A percentile compares a stretch with the other conserved stretches of the same genome.
Conservation (phyloP, 2,888 invertebrate species). For the Watsonalla binaria region DNA sequence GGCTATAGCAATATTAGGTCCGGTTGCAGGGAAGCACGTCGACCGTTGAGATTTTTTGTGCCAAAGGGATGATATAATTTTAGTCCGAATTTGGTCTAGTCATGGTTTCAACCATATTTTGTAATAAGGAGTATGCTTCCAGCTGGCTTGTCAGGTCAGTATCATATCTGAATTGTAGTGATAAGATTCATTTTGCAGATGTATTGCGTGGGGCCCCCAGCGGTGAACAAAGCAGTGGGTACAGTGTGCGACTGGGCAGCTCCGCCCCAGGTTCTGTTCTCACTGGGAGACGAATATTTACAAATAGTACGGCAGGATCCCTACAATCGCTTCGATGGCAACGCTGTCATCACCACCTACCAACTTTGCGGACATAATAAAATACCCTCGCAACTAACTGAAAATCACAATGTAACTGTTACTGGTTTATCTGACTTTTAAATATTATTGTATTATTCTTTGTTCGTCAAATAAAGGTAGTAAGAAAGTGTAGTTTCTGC, state of each 20-base stretch:
- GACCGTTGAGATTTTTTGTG: no score
- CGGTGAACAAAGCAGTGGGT: constrained; percentile 50
- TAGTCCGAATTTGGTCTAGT: no score
- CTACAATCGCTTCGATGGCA: constrained; percentile 44
- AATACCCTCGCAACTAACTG: constrained; percentile 14
- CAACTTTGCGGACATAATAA: constrained; percentile 53
- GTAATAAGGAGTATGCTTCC: background rate
- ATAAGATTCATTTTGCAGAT: constrained; percentile 25
- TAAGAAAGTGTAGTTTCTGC: no score
- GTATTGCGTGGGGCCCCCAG: constrained; percentile 53
- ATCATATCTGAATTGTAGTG: background rate
- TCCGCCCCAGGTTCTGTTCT: constrained; percentile 59
- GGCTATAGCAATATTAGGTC: no score
- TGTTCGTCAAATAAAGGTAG: no score
- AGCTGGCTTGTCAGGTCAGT: background rate
- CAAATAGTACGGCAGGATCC: constrained; percentile 60
- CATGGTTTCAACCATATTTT: no score
- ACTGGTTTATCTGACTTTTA: background rate
- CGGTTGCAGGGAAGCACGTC: background rate
- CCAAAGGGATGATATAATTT: no score
- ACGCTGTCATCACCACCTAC: constrained; percentile 57
- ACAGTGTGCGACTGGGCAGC: constrained; percentile 64
- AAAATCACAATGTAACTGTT: background rate
- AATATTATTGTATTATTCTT: background rate
- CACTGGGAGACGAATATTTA: constrained; percentile 57